Evolutionary conservation across 2,797 vertebrate species (phyloP), one percentile per base, ranked within the genome.

Genomic region (Erpetoichthys calabaricus): DNA sequence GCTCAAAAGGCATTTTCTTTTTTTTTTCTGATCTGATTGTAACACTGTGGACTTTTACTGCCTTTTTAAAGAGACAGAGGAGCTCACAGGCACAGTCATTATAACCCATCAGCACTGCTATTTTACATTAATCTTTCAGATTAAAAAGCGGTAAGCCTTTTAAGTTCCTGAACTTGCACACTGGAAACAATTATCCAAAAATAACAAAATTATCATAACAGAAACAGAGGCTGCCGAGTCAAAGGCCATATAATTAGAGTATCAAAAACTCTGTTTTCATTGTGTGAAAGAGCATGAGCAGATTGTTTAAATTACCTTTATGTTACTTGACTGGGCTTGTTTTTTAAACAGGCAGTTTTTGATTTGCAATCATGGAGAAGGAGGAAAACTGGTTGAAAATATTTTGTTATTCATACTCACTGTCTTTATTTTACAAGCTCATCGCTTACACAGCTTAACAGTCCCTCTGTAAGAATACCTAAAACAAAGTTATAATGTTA

Each of bases 171-270:
- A 65, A 67, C 64, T 73, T 65, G 65, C 65, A 60, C 61, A 71
- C 68, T 75, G 63, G 65, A 72, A 79, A 75, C 74, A 74, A 71
- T 72, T 69, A 75, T 62, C 62, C 62, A 67, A 75, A 73, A 73
- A 73, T 75, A 71, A 70, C 65, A 68, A 66, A 66, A 69, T 75
- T 62, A 80, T 70, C 65, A 74, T 69, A 74, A 77, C 65, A 60
- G 57, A 67, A 57, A 67, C 62, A 59, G 60, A 47, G 62, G 62
- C 66, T 69, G 63, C 62, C 63, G 71, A 71, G 61, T 68, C 65
- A 67, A 73, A 75, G 67, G 69, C 62, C 65, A 70, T 62, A 72
- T 72, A 74, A 74, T 70, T 72, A 74, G 5, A 49, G 70, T 64
- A 63, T 65, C 58, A 71, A 57, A 69, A 71, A 65, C 66, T 65